These are phyloP conservation scores for Trissolcus japonicus DNA, from an alignment of 2,888 invertebrate species.

Conservation along the genomic window DNA sequence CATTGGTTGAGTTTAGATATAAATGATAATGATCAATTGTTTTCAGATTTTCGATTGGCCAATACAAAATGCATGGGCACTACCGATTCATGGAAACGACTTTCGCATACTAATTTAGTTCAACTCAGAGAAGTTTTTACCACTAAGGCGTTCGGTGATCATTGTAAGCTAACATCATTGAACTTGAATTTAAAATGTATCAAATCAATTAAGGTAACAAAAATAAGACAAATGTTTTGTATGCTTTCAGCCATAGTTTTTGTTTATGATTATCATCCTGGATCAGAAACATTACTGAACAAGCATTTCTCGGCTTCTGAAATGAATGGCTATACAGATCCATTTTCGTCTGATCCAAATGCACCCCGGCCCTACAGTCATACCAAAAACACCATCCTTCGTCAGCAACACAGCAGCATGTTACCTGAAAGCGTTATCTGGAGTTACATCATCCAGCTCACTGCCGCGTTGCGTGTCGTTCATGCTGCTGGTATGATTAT, in stretches of 20 bases:
- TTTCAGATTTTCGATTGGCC: constrained; percentile 85
- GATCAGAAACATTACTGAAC: constrained; percentile 90
- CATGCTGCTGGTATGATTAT: constrained; percentile 81
- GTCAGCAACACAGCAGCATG: constrained; percentile 84
- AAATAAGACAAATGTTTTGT: constrained; percentile 30
- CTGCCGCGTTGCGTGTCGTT: constrained; percentile 93
- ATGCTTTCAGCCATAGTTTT: constrained; percentile 89
- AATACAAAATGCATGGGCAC: constrained; percentile 89
- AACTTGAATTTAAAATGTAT: background rate
- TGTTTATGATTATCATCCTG: constrained; percentile 96
- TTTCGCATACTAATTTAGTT: constrained; percentile 96
- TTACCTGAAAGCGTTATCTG: constrained; percentile 95
- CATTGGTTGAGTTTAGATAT: background rate
- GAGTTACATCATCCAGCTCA: constrained; percentile 96
- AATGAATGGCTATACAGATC: constrained; percentile 83
- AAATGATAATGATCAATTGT: constrained; percentile 53
- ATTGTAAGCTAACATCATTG: constrained; percentile 83
- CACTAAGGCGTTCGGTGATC: constrained; percentile 96
- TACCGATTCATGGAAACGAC: constrained; percentile 96
- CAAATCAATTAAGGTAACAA: background rate
- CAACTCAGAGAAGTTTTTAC: constrained; percentile 94
- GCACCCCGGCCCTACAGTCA: constrained; percentile 88
- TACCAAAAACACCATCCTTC: constrained; percentile 87
- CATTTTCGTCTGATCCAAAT: constrained; percentile 89
- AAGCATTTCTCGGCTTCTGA: constrained; percentile 86